These are phyloP conservation scores for Cuculus canorus DNA, from an alignment of 2,797 vertebrate genomes.

Conservation along the genomic window DNA sequence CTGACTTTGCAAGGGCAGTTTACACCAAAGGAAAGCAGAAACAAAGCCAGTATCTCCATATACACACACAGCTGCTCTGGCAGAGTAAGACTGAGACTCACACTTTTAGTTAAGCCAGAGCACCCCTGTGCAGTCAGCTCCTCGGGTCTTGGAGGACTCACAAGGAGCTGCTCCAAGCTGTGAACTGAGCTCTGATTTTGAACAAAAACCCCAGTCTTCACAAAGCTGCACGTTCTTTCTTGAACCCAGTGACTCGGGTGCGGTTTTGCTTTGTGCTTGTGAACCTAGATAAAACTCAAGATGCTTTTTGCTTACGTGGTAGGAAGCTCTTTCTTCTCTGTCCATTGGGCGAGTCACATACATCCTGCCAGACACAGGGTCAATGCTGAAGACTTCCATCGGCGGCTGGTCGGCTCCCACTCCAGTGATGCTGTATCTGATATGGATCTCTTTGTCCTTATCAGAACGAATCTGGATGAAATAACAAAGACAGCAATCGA, in stretches of 20 bases:
- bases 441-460: slow-evolving; percentile 94
- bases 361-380: slow-evolving; percentile 93
- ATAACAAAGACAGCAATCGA: not conserved
- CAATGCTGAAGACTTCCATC: slow-evolving; percentile 95
- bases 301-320: slow-evolving; percentile 84
- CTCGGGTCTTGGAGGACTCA: not conserved
- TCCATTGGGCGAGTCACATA: slow-evolving; percentile 94
- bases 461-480: slow-evolving; percentile 91
- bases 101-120: not conserved
- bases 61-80: not conserved
- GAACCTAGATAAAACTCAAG: not conserved
- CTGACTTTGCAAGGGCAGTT: not conserved
- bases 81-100: rapidly evolving
- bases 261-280: not conserved
- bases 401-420: slow-evolving; percentile 95
- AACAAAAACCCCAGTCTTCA: rapidly evolving
- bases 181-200: not conserved
- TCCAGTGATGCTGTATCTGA: slow-evolving; percentile 95
- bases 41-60: not conserved
- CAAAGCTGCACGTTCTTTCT: rapidly evolving
- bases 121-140: not conserved
- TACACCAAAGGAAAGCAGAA: not conserved
- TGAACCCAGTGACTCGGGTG: not conserved
- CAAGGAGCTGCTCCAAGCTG: not conserved
- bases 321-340: slow-evolving; percentile 92